A percentile compares a stretch with the other conserved stretches of the same genome.
Evolutionary conservation across 2,888 invertebrate genomes (phyloP).

Genomic region (Hoplodrina ambigua): DNA sequence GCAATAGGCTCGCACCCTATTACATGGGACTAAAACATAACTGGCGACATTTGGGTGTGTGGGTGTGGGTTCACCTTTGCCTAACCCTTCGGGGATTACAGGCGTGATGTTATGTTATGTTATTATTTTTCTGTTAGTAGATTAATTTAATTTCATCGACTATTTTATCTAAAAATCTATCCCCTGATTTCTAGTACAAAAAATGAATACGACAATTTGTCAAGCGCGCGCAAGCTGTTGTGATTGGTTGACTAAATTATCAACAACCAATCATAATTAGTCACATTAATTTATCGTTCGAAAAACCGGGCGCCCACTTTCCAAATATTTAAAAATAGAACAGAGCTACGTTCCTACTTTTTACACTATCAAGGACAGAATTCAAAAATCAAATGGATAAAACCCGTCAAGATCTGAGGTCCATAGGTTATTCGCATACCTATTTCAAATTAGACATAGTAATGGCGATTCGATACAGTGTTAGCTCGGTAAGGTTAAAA

Average conservation of each 20-base stretch:
- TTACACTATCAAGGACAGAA: constrained; percentile 48
- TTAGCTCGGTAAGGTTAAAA: constrained; percentile 39
- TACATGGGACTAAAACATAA: too few species aligned
- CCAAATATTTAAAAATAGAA: constrained; percentile 1
- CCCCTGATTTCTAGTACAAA: too few species aligned
- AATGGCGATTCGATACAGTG: constrained; percentile 61
- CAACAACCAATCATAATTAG: background rate
- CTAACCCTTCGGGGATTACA: too few species aligned
- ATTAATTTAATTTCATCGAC: background rate
- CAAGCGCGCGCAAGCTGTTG: too few species aligned
- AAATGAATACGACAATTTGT: too few species aligned
- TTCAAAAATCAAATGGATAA: constrained; percentile 28
- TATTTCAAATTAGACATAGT: constrained; percentile 68
- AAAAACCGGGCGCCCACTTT: constrained; percentile 2
- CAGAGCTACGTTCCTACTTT: constrained; percentile 37
- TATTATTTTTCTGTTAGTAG: constrained; percentile 2
- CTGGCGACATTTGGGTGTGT: too few species aligned
- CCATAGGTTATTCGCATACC: constrained; percentile 58
- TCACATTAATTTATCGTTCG: background rate
- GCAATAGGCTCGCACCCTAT: too few species aligned
- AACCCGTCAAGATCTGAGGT: constrained; percentile 29
- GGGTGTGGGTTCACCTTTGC: too few species aligned
- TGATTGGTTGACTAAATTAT: too few species aligned
- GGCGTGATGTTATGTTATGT: too few species aligned
- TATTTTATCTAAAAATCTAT: background rate